Evolutionary conservation across 30 jellyfish, hydroid and myxozoan species (phyloP), one percentile per base, ranked within the genome.

Genomic region (Haliclystus octoradiatus): DNA sequence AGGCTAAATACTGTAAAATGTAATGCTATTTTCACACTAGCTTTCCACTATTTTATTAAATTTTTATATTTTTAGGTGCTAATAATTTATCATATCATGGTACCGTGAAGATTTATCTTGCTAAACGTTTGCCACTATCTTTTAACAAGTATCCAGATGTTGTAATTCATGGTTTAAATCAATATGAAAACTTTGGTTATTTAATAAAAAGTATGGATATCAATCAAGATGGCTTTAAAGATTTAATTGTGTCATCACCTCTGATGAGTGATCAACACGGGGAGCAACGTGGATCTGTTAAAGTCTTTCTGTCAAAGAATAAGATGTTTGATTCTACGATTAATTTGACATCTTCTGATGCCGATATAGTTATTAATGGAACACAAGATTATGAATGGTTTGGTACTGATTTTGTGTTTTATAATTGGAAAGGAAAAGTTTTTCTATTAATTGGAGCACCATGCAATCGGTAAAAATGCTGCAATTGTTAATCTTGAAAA

Each of bases 381-480:
- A 33, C 63, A 1, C 77, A 70, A 7, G 82, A 84, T 68, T 84
- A 84, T 62, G 70, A 71, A n/a, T 84, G 95, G 95, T 76, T 84
- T 75, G 95, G 95, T 1, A 66, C 33, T 66, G 76, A 92, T 22
- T 23, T 71, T 49, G 86, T 33, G 0, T 65, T 72, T 66, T 31
- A 15, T 25, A 31, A 33, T 9, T 25, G 34, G 1, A 26, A 50
- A 14, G 63, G 63, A 7, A 49, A 65, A 28, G 15, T 65, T 15
- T 33, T 64, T 15, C 73, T 76, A 52, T 50, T 76, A 14, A 73
- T 76, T 3, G 95, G 95, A 31, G 78, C 95, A 7, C 95, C 95
- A 14, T 80, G 81, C 0, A 71, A 31, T 66, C 76, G 95, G 95
- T 84, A 51, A 40, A 19, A n/a, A n/a, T n/a, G n/a, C n/a, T n/a